Base-by-base conservation (phyloP, 2,888 invertebrate species). In the Ernsta delagoae region DNA sequence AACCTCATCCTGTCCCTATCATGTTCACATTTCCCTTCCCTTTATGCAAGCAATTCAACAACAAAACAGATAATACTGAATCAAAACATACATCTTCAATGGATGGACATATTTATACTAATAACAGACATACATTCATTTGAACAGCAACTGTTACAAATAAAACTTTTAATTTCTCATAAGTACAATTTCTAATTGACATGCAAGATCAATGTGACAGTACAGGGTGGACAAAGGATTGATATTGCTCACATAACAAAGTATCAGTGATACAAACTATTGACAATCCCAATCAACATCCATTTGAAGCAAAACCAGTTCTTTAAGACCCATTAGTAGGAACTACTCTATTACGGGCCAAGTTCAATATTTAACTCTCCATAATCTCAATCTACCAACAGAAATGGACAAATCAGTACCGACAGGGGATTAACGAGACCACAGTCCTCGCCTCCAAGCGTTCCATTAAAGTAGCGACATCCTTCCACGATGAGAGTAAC, bases 191-290 rank as follows among this genome's bases (percentile, higher is more conserved):
- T 61, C 75, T 90, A 90, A 90, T 90, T 90, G 90, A 90, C 90
- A 86, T 83, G 77, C 78, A 76, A 60, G 74, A 79, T 75, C 74
- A 71, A 78, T 79, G 48, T 34, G 12, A 24, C 24, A 24, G 24
- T 24, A 24, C 24, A 12, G 45, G 56, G 48, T n/a, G 39, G 59
- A 5, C 39, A 48, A 56, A 45, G 16, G 71, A 72, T 74, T 74
- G 70, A 82, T 84, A 90, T 87, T 89, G 88, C 88, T 89, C 78
- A 86, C 88, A 88, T 84, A 89, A 88, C 83, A 81, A 73, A 72
- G 71, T 74, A 6, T 74, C 75, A 77, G 77, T 75, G 80, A 80
- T 78, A 80, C 82, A 80, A 71, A 76, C 68, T 73, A 78, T 79
- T 77, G 73, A 77, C 66, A 78, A 75, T 77, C 75, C 75, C 75